Evolutionary conservation across 2,797 vertebrate genomes (phyloP).

Genomic region (Cryptoblepharus egeriae): DNA sequence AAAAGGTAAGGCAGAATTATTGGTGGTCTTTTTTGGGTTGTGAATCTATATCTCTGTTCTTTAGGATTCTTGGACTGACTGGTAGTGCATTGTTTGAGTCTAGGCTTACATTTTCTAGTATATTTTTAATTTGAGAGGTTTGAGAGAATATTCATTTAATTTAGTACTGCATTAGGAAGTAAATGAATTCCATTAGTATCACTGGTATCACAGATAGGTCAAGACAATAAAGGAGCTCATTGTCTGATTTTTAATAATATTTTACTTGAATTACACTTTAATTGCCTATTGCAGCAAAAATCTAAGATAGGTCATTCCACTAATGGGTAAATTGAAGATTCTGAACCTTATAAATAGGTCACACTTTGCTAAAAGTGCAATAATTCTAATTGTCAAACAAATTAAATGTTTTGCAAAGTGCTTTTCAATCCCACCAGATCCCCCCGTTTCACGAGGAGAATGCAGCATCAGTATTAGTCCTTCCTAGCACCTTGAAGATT

Average conservation of each 20-base stretch:
- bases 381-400: slow-evolving; percentile 29
- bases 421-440: slow-evolving; percentile 2
- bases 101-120: background rate
- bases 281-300: slow-evolving; percentile 30
- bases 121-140: slow-evolving; percentile 10
- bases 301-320: slow-evolving; percentile 38
- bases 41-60: slow-evolving; percentile 37
- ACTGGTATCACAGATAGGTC: slow-evolving; percentile 16
- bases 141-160: slow-evolving; percentile 10
- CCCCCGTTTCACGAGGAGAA: background rate
- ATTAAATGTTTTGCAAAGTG: background rate
- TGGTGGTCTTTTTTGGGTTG: slow-evolving; percentile 34
- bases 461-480: background rate
- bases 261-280: slow-evolving; percentile 30
- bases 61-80: slow-evolving; percentile 42
- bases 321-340: slow-evolving; percentile 34
- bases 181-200: slow-evolving; percentile 16
- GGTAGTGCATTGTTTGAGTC: slow-evolving; percentile 27
- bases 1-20: background rate
- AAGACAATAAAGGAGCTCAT: background rate
- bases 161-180: background rate
- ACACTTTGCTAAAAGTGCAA: slow-evolving; percentile 50
- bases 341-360: slow-evolving; percentile 43
- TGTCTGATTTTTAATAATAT: slow-evolving; percentile 34
- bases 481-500: background rate